Evolutionary conservation across 37 sponge, comb jelly and placozoan genomes (phyloP).

Genomic region (Tethya wilhelma): DNA sequence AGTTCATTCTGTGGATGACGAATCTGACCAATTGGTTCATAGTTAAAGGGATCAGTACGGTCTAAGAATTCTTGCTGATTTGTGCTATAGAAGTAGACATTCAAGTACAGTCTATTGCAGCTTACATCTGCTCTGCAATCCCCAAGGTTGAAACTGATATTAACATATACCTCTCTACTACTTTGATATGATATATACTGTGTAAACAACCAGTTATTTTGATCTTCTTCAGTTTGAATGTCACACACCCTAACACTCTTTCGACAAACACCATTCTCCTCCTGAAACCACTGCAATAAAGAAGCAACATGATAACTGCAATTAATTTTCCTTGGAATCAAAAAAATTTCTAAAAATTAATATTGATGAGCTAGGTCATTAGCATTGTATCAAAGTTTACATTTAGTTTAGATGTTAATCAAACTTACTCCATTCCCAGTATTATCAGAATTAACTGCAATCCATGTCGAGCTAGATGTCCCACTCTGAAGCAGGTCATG

Average conservation of each 20-base stretch:
- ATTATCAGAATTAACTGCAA: not conserved
- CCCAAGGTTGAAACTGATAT: not conserved
- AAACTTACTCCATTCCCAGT: not conserved
- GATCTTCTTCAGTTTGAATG: not conserved
- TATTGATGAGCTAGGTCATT: no score
- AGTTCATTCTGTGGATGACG: not conserved
- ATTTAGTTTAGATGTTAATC: no score
- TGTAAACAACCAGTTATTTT: slow-evolving; percentile 21
- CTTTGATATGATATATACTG: slow-evolving; percentile 4
- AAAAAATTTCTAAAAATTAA: no score
- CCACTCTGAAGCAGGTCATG: not conserved
- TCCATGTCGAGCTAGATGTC: not conserved
- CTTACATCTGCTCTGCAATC: not conserved
- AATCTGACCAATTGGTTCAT: not conserved
- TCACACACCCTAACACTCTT: slow-evolving; percentile 14
- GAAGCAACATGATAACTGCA: no score
- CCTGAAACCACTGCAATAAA: not conserved
- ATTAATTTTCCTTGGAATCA: no score
- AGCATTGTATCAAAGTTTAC: no score
- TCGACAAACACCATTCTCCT: not conserved
- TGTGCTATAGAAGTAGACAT: not conserved
- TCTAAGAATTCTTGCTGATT: not conserved
- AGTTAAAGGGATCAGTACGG: not conserved
- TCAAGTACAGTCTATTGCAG: not conserved
- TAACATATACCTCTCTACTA: not conserved